These are phyloP conservation scores for Larimichthys crocea DNA, from an alignment of 2,113 vertebrate species.

Conservation along the genomic window DNA sequence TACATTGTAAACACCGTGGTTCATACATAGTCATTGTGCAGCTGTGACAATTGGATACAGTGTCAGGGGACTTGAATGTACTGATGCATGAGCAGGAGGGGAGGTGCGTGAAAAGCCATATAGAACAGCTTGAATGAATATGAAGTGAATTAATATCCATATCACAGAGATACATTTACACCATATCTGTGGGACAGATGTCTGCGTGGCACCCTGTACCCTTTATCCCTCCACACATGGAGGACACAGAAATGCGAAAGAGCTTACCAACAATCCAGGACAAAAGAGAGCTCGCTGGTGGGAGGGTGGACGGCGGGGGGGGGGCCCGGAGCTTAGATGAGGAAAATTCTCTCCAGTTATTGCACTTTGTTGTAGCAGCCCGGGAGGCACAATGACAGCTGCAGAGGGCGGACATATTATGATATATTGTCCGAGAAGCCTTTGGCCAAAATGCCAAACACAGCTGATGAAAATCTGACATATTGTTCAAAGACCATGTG, in stretches of 20 bases:
- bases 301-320: constrained; percentile 15
- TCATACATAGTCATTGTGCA: constrained; percentile 21
- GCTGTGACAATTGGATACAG: constrained; percentile 37
- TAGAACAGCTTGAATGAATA: constrained; percentile 49
- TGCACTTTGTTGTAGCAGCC: constrained; percentile 59
- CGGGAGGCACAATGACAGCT: constrained; percentile 58
- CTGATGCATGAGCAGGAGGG: constrained; percentile 26
- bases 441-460: constrained; percentile 51
- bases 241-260: constrained; percentile 54
- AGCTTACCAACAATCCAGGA: constrained; percentile 74
- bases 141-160: constrained; percentile 67
- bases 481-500: constrained; percentile 47
- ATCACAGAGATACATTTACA: constrained; percentile 63
- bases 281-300: constrained; percentile 59
- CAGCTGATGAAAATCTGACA: constrained; percentile 55
- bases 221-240: constrained; percentile 54
- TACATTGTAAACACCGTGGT: not conserved
- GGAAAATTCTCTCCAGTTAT: constrained; percentile 66
- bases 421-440: constrained; percentile 49
- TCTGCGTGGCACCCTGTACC: constrained; percentile 46
- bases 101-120: constrained; percentile 31
- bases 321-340: constrained; percentile 39
- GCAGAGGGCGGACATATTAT: constrained; percentile 7
- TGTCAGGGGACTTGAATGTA: constrained; percentile 32
- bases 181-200: constrained; percentile 72